These are phyloP conservation scores for Dasysyrphus tricinctus DNA, from an alignment of 2,888 invertebrate genomes.

Conservation along the genomic window DNA sequence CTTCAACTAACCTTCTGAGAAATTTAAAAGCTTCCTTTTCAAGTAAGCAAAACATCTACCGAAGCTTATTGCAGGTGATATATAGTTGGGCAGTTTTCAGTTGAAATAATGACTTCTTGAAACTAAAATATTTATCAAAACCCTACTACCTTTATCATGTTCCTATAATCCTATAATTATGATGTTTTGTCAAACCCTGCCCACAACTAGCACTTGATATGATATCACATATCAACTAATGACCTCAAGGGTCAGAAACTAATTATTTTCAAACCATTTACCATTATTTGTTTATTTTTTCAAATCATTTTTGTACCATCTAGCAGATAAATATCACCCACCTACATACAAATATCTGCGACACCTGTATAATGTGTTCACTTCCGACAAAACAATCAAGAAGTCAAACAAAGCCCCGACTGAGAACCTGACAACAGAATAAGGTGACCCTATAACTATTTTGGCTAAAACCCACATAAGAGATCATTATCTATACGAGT, in stretches of 20 bases:
- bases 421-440: constrained; percentile 17
- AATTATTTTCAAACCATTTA: constrained; percentile 51
- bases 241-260: constrained; percentile 47
- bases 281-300: constrained; percentile 59
- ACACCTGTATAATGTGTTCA: constrained; percentile 69
- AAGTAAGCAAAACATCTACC: too few relatives aligned
- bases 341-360: constrained; percentile 15
- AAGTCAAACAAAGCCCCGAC: constrained; percentile 44
- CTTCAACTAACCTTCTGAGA: too few relatives aligned
- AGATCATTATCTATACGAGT: constrained; percentile 66
- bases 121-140: neutral
- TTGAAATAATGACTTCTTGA: neutral
- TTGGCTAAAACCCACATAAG: neutral
- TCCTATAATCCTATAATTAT: constrained; percentile 26
- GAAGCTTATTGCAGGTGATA: too few relatives aligned
- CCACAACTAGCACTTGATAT: constrained; percentile 40
- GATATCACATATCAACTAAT: constrained; percentile 36
- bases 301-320: constrained; percentile 56
- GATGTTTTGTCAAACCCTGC: constrained; percentile 57
- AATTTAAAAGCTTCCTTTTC: too few relatives aligned
- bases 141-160: neutral
- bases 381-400: constrained; percentile 55
- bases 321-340: constrained; percentile 39
- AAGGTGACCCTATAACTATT: neutral
- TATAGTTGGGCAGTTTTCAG: too few relatives aligned